Evolutionary conservation across 2,113 vertebrate genomes (phyloP).

Genomic region (Calonectris borealis): DNA sequence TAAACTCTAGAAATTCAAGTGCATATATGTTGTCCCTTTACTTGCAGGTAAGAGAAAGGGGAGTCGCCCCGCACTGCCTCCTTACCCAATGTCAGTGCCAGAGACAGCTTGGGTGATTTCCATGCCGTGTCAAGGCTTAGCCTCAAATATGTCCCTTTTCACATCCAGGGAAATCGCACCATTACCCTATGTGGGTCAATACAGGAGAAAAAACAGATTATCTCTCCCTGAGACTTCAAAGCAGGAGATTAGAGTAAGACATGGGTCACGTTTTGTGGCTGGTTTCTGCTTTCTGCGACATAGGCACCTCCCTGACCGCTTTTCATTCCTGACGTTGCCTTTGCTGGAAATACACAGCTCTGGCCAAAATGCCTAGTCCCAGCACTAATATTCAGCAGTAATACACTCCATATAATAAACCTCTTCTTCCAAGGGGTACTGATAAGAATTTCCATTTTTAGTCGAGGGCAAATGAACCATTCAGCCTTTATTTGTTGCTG

Average conservation of each 20-base stretch:
- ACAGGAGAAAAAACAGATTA: neutral
- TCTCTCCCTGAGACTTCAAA: neutral
- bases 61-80: neutral
- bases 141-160: neutral
- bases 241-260: neutral
- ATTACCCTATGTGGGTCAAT: neutral
- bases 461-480: neutral
- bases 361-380: neutral
- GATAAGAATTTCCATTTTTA: slow-evolving; percentile 64
- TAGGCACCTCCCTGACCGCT: neutral
- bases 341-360: neutral
- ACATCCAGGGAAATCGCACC: neutral
- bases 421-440: neutral
- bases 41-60: neutral
- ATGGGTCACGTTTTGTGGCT: rapidly evolving
- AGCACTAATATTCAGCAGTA: neutral
- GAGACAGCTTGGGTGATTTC: neutral
- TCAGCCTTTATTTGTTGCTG: neutral
- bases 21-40: rapidly evolving
- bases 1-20: neutral
- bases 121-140: neutral
- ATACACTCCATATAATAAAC: slow-evolving; percentile 3
- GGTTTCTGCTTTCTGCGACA: neutral
- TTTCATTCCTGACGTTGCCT: neutral
- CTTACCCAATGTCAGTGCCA: neutral